phyloP scores from a whole-genome alignment of 2,797 vertebrate species.

The Acestrorhynchus altus region DNA sequence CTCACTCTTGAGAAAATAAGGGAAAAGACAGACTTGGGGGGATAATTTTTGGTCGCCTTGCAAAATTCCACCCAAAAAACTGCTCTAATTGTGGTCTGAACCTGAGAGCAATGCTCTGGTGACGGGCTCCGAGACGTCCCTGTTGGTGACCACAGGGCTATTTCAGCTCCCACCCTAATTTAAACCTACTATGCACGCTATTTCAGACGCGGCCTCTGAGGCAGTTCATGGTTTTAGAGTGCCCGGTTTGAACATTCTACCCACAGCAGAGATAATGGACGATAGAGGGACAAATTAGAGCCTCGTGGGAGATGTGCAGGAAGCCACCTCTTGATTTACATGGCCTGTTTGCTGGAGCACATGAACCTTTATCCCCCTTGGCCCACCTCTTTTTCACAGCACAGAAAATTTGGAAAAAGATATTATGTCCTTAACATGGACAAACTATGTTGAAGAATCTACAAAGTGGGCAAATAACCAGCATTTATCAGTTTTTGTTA shows the following conservation, averaged over 20 bases:
- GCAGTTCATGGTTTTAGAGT: conserved; percentile 50
- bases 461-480: background rate
- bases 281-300: conserved; percentile 53
- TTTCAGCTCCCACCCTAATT: conserved; percentile 63
- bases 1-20: conserved; percentile 37
- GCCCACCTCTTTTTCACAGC: background rate
- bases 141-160: conserved; percentile 63
- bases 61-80: conserved; percentile 57
- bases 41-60: conserved; percentile 58
- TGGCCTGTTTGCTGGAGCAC: conserved; percentile 6
- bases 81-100: conserved; percentile 67
- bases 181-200: conserved; percentile 61
- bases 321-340: conserved; percentile 56
- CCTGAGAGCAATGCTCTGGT: conserved; percentile 60
- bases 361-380: background rate
- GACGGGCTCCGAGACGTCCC: conserved; percentile 60
- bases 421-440: background rate
- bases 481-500: conserved; percentile 22
- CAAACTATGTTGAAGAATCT: background rate
- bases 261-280: conserved; percentile 55
- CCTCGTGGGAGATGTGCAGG: conserved; percentile 49
- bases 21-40: conserved; percentile 34
- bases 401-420: background rate
- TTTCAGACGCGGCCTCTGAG: conserved; percentile 52
- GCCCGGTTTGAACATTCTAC: conserved; percentile 48